Evolutionary conservation across 1,140 invertebrate genomes (phyloP).

Genomic region (Drosophila teissieri): DNA sequence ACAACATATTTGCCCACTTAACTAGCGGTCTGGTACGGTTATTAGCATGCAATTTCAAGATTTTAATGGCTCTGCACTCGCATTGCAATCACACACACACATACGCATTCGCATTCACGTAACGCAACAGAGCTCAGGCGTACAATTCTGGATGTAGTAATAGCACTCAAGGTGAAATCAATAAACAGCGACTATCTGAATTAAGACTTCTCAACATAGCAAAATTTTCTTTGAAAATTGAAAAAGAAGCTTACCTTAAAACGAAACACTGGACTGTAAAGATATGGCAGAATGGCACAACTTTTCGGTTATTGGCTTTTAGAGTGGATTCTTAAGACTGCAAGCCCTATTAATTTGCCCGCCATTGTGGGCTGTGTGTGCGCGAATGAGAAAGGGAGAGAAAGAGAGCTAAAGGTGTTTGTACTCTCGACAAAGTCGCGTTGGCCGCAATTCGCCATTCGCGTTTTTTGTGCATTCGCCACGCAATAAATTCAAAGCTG

Average conservation of each 20-base stretch:
- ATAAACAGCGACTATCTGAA: background rate
- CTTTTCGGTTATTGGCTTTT: too few species aligned
- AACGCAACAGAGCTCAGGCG: constrained; percentile 32
- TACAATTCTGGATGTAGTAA: constrained; percentile 4
- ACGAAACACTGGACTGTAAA: too few species aligned
- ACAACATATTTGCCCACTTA: constrained; percentile 80
- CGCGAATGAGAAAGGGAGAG: background rate
- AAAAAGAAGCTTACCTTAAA: too few species aligned
- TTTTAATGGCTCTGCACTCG: constrained; percentile 70
- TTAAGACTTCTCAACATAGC: too few species aligned
- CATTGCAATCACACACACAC: constrained; percentile 50
- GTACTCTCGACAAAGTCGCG: constrained; percentile 35
- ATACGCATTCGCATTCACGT: constrained; percentile 27
- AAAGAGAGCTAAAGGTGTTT: constrained; percentile 14
- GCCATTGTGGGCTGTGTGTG: background rate
- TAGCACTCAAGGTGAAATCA: constrained; percentile 8
- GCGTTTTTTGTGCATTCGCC: constrained; percentile 53
- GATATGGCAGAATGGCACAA: too few species aligned
- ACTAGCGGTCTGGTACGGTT: constrained; percentile 67
- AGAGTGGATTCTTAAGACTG: background rate
- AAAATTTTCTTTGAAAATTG: too few species aligned
- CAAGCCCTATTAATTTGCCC: background rate
- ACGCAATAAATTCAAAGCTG: constrained; percentile 67
- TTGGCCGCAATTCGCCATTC: constrained; percentile 47
- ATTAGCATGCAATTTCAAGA: constrained; percentile 81